Percentiles rank a stretch among this genome's conserved stretches.
phyloP scores from a whole-genome alignment of 2,113 vertebrate species.

The Lepus timidus region DNA sequence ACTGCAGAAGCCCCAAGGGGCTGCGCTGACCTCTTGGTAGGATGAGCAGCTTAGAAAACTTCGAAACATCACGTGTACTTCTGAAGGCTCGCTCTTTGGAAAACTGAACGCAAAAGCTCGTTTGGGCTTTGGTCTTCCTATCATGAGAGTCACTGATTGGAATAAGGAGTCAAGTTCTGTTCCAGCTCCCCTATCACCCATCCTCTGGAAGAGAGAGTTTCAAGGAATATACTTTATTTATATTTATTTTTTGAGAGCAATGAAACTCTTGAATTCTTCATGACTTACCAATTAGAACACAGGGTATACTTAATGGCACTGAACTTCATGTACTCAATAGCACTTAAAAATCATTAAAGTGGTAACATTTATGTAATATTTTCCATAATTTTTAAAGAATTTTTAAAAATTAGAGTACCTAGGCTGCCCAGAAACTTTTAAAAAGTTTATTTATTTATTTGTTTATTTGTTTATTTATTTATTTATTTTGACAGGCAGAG shows the following conservation, averaged over 20 bases:
- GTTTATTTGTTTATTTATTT: too few relatives aligned
- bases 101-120: neutral
- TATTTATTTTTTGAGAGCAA: neutral
- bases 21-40: neutral
- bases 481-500: too few relatives aligned
- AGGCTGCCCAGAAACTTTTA: neutral
- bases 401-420: neutral
- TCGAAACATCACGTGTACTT: neutral
- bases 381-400: slow-evolving; percentile 2
- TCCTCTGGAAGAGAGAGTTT: slow-evolving; percentile 42
- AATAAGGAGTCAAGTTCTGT: neutral
- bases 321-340: slow-evolving; percentile 11
- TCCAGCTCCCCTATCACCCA: neutral
- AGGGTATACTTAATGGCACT: neutral
- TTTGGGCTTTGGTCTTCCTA: neutral
- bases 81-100: neutral
- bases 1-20: neutral
- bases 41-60: neutral
- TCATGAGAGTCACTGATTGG: neutral
- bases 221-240: neutral
- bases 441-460: too few relatives aligned
- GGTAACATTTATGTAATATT: slow-evolving; percentile 46
- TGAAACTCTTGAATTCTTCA: neutral
- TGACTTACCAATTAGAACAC: neutral
- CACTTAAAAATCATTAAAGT: neutral